Evolutionary conservation across 2,888 invertebrate species (phyloP).

Genomic region (Gerosis bhagava): DNA sequence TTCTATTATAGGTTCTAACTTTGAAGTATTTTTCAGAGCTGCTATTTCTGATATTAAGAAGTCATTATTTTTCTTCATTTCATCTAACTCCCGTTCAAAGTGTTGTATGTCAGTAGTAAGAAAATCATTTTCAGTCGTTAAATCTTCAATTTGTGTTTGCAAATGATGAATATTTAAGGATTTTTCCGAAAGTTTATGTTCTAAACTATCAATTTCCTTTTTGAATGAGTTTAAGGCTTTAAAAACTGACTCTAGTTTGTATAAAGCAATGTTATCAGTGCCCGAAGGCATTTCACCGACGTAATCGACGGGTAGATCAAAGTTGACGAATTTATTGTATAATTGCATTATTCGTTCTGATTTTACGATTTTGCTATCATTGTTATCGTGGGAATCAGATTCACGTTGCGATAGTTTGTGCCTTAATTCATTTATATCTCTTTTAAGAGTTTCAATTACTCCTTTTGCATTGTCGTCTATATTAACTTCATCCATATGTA

Average conservation of each 20-base stretch:
- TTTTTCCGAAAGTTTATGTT: conserved; percentile 81
- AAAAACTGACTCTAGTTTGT: conserved; percentile 77
- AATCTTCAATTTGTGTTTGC: conserved; percentile 80
- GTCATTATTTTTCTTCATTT: conserved; percentile 88
- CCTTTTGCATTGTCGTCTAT: conserved; percentile 77
- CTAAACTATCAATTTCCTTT: conserved; percentile 80
- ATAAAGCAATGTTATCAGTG: conserved; percentile 58
- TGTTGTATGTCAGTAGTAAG: conserved; percentile 71
- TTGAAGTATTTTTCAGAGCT: conserved; percentile 83
- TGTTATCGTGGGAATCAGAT: conserved; percentile 38
- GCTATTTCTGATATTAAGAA: conserved; percentile 85
- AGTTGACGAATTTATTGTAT: conserved; percentile 72
- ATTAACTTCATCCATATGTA: conserved; percentile 67
- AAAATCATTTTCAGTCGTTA: conserved; percentile 74
- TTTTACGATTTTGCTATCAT: conserved; percentile 54
- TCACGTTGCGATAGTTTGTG: conserved; percentile 61
- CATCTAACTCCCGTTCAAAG: conserved; percentile 83
- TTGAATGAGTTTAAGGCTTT: conserved; percentile 82
- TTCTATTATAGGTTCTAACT: conserved; percentile 87
- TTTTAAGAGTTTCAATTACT: conserved; percentile 73
- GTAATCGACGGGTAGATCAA: conserved; percentile 72
- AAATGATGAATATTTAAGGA: conserved; percentile 76
- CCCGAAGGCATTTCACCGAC: conserved; percentile 70
- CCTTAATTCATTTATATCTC: conserved; percentile 68
- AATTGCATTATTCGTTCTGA: conserved; percentile 66